phyloP scores from a whole-genome alignment of 2,797 vertebrate species.

The Syndactyla subalaris region DNA sequence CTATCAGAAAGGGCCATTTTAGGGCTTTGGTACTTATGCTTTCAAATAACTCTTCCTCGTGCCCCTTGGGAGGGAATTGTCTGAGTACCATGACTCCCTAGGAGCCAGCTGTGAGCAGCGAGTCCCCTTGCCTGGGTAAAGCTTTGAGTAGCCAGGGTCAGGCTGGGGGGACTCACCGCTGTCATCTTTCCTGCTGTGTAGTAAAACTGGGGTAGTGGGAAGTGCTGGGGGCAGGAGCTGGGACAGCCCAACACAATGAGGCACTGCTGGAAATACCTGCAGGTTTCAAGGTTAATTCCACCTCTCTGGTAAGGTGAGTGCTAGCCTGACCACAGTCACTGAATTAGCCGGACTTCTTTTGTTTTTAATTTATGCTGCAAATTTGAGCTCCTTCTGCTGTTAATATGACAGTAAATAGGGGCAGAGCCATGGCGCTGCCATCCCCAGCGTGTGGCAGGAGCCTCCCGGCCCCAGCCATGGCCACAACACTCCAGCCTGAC shows the following conservation, averaged over 20 bases:
- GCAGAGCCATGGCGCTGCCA: background rate
- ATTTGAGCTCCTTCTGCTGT: conserved; percentile 2
- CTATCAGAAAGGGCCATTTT: background rate
- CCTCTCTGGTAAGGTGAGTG: background rate
- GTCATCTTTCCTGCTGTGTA: rapidly evolving
- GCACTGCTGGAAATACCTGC: background rate
- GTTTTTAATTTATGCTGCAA: background rate
- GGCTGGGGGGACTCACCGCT: background rate
- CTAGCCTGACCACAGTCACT: background rate
- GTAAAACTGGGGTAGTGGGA: background rate
- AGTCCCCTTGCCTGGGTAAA: background rate
- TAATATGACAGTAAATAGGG: background rate
- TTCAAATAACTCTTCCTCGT: background rate
- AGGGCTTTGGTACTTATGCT: background rate
- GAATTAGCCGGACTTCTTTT: background rate
- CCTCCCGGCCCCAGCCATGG: background rate
- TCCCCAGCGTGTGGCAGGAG: background rate
- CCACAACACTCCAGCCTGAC: rapidly evolving
- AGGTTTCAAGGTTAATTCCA: background rate
- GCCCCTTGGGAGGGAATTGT: background rate
- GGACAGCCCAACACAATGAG: rapidly evolving
- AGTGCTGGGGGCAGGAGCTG: background rate
- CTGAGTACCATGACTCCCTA: background rate
- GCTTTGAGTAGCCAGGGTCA: rapidly evolving
- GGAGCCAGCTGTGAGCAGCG: background rate